These are phyloP conservation scores for Ondatra zibethicus DNA, from an alignment of 2,113 vertebrate genomes.

Conservation along the genomic window DNA sequence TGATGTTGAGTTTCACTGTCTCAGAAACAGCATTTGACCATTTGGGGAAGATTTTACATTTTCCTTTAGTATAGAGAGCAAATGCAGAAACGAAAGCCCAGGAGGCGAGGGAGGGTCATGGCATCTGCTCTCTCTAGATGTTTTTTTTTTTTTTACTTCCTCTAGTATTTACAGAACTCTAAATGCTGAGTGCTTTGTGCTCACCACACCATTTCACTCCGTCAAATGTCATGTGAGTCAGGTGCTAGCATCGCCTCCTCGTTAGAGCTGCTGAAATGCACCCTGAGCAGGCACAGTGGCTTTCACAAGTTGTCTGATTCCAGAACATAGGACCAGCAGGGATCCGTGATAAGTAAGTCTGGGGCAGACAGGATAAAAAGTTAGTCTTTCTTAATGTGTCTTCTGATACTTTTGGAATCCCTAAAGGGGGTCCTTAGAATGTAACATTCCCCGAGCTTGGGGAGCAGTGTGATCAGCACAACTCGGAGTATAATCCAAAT, in stretches of 20 bases:
- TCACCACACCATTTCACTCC: neutral
- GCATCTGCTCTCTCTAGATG: neutral
- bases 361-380: neutral
- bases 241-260: neutral
- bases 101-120: neutral
- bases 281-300: neutral
- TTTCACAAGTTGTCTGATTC: neutral
- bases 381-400: neutral
- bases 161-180: neutral
- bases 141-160: neutral
- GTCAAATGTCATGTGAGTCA: neutral
- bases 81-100: slow-evolving; percentile 6
- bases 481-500: neutral
- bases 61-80: neutral
- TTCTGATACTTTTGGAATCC: neutral
- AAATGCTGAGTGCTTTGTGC: neutral
- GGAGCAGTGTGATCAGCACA: neutral
- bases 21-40: neutral
- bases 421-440: neutral
- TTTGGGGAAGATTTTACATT: neutral
- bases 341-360: neutral
- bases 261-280: neutral
- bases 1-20: neutral
- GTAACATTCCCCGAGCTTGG: neutral
- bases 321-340: neutral